These are phyloP conservation scores for Babylonia areolata DNA, from an alignment of 1,140 invertebrate species.

Conservation along the genomic window DNA sequence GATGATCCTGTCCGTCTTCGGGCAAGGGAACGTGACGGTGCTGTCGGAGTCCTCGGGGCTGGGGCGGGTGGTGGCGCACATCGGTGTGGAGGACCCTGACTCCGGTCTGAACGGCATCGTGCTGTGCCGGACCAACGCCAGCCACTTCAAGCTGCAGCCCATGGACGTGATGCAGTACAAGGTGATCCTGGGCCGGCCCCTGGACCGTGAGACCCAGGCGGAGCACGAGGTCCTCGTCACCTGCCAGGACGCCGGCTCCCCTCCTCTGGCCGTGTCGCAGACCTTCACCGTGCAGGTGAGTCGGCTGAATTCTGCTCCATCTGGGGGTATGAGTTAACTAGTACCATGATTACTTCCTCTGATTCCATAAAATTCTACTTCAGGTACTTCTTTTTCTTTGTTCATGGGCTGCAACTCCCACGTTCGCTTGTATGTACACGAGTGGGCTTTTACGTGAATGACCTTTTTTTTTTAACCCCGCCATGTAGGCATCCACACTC, in stretches of 20 bases:
- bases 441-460: too few species aligned
- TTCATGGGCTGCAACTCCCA: too few species aligned
- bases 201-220: constrained; percentile 55
- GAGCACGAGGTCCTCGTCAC: constrained; percentile 55
- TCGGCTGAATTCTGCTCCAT: too few species aligned
- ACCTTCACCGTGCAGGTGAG: constrained; percentile 96
- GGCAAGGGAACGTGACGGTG: constrained; percentile 45
- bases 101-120: constrained; percentile 64
- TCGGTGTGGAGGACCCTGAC: constrained; percentile 65
- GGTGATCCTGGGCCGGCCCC: constrained; percentile 55
- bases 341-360: too few species aligned
- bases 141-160: constrained; percentile 56
- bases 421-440: too few species aligned
- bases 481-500: too few species aligned
- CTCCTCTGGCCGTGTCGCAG: constrained; percentile 86
- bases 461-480: too few species aligned
- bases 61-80: constrained; percentile 65
- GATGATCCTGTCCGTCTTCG: constrained; percentile 63
- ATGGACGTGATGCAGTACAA: constrained; percentile 63
- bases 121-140: constrained; percentile 52
- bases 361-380: too few species aligned
- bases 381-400: too few species aligned
- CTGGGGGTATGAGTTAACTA: too few species aligned
- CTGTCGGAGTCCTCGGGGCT: constrained; percentile 66
- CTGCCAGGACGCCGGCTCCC: constrained; percentile 82